These are phyloP conservation scores for Chaenogobius annularis DNA, from an alignment of 2,113 vertebrate species.

Conservation along the genomic window DNA sequence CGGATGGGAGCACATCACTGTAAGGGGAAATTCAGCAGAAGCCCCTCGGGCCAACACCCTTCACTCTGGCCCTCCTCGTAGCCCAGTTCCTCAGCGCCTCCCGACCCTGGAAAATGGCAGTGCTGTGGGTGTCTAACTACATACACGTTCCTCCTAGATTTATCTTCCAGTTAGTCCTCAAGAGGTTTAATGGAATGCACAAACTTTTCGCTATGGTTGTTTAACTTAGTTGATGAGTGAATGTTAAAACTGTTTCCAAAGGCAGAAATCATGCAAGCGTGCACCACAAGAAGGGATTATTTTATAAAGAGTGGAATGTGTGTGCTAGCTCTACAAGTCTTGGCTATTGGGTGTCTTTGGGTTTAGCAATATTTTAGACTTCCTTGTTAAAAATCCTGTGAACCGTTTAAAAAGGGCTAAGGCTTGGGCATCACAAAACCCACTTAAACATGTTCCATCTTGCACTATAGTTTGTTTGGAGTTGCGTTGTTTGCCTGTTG, in stretches of 20 bases:
- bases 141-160: background rate
- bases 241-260: slow-evolving; percentile 23
- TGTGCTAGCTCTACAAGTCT: slow-evolving; percentile 34
- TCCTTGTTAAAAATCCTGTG: slow-evolving; percentile 12
- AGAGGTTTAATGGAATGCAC: slow-evolving; percentile 28
- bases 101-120: slow-evolving; percentile 64
- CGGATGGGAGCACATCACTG: slow-evolving; percentile 90
- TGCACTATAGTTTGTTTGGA: slow-evolving; percentile 26
- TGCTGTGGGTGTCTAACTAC: slow-evolving; percentile 68
- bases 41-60: slow-evolving; percentile 50
- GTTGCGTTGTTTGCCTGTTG: slow-evolving; percentile 25
- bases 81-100: slow-evolving; percentile 38
- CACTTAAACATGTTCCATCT: slow-evolving; percentile 4
- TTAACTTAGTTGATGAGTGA: slow-evolving; percentile 28
- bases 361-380: slow-evolving; percentile 51
- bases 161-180: slow-evolving; percentile 17
- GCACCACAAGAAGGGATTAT: background rate
- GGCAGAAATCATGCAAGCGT: slow-evolving; percentile 1
- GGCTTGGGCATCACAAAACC: slow-evolving; percentile 28
- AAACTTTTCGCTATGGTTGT: background rate
- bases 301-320: slow-evolving; percentile 29
- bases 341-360: slow-evolving; percentile 25
- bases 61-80: slow-evolving; percentile 31
- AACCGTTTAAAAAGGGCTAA: slow-evolving; percentile 55
- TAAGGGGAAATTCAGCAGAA: slow-evolving; percentile 85